Conservation (phyloP, 2,888 invertebrate species). For the Gortyna flavago region DNA sequence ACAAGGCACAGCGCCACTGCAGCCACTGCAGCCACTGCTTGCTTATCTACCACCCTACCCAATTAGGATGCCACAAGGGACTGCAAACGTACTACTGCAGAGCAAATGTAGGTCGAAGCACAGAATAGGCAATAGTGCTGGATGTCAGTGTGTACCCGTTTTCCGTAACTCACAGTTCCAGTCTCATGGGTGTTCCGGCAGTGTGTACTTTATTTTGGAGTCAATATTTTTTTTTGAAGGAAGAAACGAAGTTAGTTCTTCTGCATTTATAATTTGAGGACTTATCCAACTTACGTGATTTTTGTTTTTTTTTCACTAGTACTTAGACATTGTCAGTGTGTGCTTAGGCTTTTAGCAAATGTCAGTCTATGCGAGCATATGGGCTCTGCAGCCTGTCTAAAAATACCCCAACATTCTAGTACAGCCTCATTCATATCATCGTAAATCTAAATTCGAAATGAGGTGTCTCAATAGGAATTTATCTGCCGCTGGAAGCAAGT, state of each 20-base stretch:
- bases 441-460: neutral
- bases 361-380: neutral
- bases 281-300: neutral
- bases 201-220: neutral
- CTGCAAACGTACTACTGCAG: conserved; percentile 2
- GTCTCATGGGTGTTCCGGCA: neutral
- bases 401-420: neutral
- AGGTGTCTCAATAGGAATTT: conserved; percentile 14
- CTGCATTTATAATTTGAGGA: neutral
- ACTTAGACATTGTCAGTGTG: neutral
- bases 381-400: neutral
- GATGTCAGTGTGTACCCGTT: conserved; percentile 5
- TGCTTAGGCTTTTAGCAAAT: neutral
- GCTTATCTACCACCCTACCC: neutral
- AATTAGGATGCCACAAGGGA: conserved; percentile 14
- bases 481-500: conserved; percentile 7
- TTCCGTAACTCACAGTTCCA: neutral
- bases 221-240: neutral
- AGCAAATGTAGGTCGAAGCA: conserved; percentile 1
- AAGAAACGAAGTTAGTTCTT: neutral
- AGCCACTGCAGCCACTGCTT: neutral
- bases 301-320: neutral
- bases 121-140: conserved; percentile 5
- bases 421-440: conserved; percentile 4
- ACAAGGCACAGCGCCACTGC: neutral